Evolutionary conservation across 2,113 vertebrate species (phyloP).

Genomic region (Isichthys henryi): DNA sequence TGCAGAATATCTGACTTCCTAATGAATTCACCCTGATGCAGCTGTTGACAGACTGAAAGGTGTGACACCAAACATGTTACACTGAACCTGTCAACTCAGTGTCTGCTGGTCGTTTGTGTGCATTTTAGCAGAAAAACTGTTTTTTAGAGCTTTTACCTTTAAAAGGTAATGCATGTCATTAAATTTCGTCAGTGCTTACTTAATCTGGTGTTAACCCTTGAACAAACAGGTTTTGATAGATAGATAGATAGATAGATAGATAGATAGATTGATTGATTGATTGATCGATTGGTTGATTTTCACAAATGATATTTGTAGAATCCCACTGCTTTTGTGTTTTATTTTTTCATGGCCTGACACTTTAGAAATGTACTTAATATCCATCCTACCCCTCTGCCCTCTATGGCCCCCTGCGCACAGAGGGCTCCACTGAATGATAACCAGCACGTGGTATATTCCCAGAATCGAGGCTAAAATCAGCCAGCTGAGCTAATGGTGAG

Average conservation of each 20-base stretch:
- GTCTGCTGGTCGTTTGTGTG: not conserved
- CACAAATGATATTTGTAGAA: not conserved
- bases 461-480: not conserved
- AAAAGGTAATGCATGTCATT: not conserved
- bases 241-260: not conserved
- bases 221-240: not conserved
- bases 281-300: not conserved
- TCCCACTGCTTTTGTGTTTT: not conserved
- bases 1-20: not conserved
- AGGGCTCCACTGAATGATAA: not conserved
- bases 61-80: not conserved
- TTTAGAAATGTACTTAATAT: not conserved
- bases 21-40: not conserved
- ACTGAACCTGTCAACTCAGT: not conserved
- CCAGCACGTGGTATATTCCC: not conserved
- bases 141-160: not conserved
- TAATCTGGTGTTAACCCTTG: not conserved
- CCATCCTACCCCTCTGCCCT: not conserved
- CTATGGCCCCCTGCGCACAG: not conserved
- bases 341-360: not conserved
- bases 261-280: not conserved
- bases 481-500: not conserved
- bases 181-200: not conserved
- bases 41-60: not conserved
- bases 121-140: not conserved